Evolutionary conservation across 2,113 vertebrate genomes (phyloP).

Genomic region (Marmota monax): DNA sequence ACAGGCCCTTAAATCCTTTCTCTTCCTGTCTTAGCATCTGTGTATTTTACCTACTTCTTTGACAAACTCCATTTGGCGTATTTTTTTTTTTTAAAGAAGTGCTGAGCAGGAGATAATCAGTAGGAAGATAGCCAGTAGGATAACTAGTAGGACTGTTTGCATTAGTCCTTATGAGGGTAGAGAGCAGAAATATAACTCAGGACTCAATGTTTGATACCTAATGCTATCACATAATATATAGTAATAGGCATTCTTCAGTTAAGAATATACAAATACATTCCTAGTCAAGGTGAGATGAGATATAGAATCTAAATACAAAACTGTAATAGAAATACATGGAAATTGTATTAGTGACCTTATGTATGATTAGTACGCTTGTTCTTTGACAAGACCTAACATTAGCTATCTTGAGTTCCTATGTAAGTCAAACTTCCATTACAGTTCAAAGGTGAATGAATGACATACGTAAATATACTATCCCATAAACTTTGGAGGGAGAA

Average conservation of each 20-base stretch:
- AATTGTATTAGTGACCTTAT: not conserved
- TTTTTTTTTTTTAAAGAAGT: not conserved
- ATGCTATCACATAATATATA: not conserved
- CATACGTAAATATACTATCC: not conserved
- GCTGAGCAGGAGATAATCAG: not conserved
- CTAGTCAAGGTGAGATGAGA: not conserved
- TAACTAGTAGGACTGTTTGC: not conserved
- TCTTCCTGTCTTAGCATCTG: not conserved
- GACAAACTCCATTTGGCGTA: not conserved
- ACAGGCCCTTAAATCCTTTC: not conserved
- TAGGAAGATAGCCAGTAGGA: not conserved
- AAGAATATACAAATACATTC: not conserved
- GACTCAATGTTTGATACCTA: not conserved
- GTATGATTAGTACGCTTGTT: slow-evolving; percentile 32
- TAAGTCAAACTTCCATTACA: slow-evolving; percentile 43
- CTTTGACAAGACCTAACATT: not conserved
- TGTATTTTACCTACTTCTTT: not conserved
- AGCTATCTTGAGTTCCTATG: slow-evolving; percentile 45
- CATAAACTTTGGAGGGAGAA: not conserved
- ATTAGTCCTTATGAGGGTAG: not conserved
- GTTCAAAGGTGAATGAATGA: slow-evolving; percentile 18
- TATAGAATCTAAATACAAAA: not conserved
- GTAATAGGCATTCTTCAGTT: not conserved
- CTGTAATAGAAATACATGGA: not conserved
- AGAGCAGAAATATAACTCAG: not conserved